Conservation (phyloP, 2,113 vertebrate species). For the Bungarus multicinctus region DNA sequence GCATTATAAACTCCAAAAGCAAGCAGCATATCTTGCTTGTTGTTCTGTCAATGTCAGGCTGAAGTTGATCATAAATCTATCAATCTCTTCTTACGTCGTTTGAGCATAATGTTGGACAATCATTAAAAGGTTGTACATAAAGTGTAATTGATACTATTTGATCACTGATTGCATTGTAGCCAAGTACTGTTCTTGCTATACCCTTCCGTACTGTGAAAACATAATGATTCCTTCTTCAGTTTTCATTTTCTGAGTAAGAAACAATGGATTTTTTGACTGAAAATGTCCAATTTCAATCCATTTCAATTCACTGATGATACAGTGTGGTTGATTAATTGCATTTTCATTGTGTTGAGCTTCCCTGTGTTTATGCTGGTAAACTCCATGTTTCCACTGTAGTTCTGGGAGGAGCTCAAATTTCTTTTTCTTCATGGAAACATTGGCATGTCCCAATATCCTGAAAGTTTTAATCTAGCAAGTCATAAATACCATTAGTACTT, state of each 20-base stretch:
- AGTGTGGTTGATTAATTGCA: background rate
- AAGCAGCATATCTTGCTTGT: background rate
- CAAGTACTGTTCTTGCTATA: background rate
- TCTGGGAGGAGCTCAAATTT: background rate
- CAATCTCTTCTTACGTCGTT: background rate
- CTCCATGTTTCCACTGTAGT: background rate
- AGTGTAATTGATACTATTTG: background rate
- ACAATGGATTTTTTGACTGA: background rate
- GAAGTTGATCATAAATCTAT: background rate
- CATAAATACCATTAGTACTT: background rate
- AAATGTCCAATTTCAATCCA: background rate
- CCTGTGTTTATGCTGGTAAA: background rate
- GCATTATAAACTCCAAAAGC: background rate
- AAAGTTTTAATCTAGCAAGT: background rate
- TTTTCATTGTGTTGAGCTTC: background rate
- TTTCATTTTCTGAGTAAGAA: background rate
- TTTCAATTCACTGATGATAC: background rate
- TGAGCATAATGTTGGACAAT: background rate
- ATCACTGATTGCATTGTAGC: background rate
- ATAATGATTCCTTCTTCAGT: background rate
- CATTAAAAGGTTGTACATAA: background rate
- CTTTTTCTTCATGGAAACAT: background rate
- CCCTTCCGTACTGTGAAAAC: background rate
- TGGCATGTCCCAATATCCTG: background rate
- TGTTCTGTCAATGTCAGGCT: background rate